phyloP scores from a whole-genome alignment of 2,888 invertebrate genomes.

The Ophion obscuratus region DNA sequence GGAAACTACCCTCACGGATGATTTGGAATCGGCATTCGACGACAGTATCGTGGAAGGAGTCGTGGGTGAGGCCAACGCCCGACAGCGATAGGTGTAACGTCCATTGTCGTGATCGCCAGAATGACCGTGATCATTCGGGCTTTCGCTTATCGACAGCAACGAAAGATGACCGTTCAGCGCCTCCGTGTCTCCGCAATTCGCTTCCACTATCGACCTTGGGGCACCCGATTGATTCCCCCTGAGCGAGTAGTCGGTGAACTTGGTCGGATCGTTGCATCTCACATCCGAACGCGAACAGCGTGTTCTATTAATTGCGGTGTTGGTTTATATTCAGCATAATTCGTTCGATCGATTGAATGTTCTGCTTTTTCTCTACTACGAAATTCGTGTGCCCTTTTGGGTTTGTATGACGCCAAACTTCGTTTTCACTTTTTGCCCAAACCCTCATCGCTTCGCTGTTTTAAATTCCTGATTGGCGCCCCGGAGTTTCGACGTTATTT shows the following conservation, averaged over 20 bases:
- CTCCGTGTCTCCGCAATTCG: slow-evolving; percentile 76
- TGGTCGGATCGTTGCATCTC: slow-evolving; percentile 87
- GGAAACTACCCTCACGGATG: slow-evolving; percentile 56
- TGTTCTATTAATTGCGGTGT: slow-evolving; percentile 28
- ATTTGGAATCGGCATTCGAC: slow-evolving; percentile 65
- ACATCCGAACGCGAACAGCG: slow-evolving; percentile 69
- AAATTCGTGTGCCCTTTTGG: no score
- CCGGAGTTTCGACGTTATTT: no score
- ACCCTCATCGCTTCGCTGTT: no score
- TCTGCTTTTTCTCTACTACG: no score
- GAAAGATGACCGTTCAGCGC: slow-evolving; percentile 66
- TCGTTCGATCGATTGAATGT: background rate
- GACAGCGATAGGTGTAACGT: slow-evolving; percentile 75
- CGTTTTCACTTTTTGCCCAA: no score
- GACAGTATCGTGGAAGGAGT: slow-evolving; percentile 62
- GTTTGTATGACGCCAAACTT: no score
- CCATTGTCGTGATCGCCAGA: slow-evolving; percentile 61
- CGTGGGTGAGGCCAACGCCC: slow-evolving; percentile 66
- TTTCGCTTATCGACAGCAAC: slow-evolving; percentile 72
- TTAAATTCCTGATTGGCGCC: no score
- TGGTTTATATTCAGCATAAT: background rate
- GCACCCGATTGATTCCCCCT: slow-evolving; percentile 72
- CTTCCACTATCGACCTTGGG: slow-evolving; percentile 64
- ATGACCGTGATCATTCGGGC: slow-evolving; percentile 46
- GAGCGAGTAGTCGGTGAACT: slow-evolving; percentile 85